phyloP scores from a whole-genome alignment of 2,113 vertebrate genomes.

The Nettapus auritus region DNA sequence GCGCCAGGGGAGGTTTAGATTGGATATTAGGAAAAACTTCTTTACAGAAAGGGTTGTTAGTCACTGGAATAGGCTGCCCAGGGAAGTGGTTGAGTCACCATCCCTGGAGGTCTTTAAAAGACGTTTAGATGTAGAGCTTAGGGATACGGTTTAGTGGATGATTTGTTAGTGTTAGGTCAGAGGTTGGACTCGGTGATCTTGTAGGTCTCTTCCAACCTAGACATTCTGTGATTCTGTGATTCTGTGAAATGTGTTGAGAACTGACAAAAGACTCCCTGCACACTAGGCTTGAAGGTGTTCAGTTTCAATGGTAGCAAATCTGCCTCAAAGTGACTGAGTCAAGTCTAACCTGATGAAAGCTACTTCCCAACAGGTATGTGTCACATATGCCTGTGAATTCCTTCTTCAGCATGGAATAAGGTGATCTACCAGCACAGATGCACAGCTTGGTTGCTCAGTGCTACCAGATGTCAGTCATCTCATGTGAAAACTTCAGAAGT shows the following conservation, averaged over 20 bases:
- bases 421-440: not conserved
- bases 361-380: not conserved
- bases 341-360: not conserved
- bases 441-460: not conserved
- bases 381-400: not conserved
- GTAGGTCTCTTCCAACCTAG: too few relatives aligned
- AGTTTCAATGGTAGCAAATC: not conserved
- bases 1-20: too few relatives aligned
- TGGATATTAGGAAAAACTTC: too few relatives aligned
- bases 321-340: not conserved
- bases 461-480: not conserved
- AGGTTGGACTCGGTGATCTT: too few relatives aligned
- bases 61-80: too few relatives aligned
- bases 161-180: too few relatives aligned
- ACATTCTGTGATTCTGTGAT: too few relatives aligned
- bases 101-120: too few relatives aligned
- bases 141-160: too few relatives aligned
- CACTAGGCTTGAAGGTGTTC: not conserved
- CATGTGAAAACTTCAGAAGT: not conserved
- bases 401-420: not conserved
- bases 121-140: too few relatives aligned
- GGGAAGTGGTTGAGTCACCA: too few relatives aligned
- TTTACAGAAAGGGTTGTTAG: too few relatives aligned
- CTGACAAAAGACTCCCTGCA: not conserved
- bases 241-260: not conserved